These are phyloP conservation scores for Thecocarcelia acutangulata DNA, from an alignment of 2,888 invertebrate genomes.

Conservation along the genomic window DNA sequence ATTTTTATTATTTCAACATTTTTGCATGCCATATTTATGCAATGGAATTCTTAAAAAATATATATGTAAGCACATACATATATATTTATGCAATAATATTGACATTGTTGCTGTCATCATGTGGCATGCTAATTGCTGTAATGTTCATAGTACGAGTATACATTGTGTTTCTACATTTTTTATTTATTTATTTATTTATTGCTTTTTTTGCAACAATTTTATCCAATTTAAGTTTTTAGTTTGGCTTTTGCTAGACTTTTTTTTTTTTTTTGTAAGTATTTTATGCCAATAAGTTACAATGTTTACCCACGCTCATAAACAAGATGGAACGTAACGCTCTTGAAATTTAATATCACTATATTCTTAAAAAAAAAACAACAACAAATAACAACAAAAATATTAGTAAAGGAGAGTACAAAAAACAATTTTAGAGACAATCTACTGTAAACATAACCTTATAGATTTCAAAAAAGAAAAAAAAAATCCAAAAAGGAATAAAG, in stretches of 20 bases:
- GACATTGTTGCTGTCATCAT: conserved; percentile 64
- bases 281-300: conserved; percentile 51
- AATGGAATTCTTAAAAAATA: conserved; percentile 4
- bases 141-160: conserved; percentile 16
- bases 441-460: conserved; percentile 32
- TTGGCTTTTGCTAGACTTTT: neutral
- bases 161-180: neutral
- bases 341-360: conserved; percentile 64
- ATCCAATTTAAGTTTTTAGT: conserved; percentile 42
- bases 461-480: conserved; percentile 16
- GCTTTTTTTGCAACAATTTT: conserved; percentile 23
- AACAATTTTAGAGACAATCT: conserved; percentile 48
- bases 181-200: conserved; percentile 21
- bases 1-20: conserved; percentile 5
- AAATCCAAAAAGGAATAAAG: conserved; percentile 30
- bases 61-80: no score
- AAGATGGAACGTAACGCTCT: conserved; percentile 62
- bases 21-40: conserved; percentile 35
- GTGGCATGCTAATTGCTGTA: conserved; percentile 62
- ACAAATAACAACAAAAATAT: conserved; percentile 36
- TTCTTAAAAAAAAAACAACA: conserved; percentile 17
- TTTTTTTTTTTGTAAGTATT: neutral
- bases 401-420: conserved; percentile 37
- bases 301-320: conserved; percentile 63
- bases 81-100: conserved; percentile 66